Conservation (phyloP, 2,113 vertebrate genomes). For the Origma solitaria region DNA sequence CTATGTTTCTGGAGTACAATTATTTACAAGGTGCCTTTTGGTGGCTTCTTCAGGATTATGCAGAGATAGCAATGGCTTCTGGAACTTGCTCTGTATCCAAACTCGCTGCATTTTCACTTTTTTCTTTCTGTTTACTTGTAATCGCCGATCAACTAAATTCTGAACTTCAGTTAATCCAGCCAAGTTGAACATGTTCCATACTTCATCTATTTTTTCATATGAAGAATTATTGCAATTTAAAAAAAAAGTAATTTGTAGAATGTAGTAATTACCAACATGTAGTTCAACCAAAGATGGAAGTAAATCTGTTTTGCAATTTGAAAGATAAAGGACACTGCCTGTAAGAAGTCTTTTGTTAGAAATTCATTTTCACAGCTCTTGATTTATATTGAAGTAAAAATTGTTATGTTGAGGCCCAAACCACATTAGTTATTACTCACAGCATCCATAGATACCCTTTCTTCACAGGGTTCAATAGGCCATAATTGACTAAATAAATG, state of each 20-base stretch:
- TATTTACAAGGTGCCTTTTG: background rate
- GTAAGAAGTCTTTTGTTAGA: background rate
- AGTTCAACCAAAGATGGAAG: background rate
- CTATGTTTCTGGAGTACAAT: background rate
- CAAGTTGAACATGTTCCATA: slow-evolving; percentile 79
- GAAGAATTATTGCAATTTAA: background rate
- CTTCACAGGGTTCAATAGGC: background rate
- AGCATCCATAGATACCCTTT: background rate
- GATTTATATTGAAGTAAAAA: background rate
- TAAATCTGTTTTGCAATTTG: background rate
- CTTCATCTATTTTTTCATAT: slow-evolving; percentile 76
- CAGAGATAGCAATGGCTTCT: slow-evolving; percentile 67
- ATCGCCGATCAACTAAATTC: slow-evolving; percentile 86
- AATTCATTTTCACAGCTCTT: background rate
- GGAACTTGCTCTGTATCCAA: slow-evolving; percentile 93
- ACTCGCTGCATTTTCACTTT: slow-evolving; percentile 88
- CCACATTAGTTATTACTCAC: background rate
- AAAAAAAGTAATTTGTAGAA: background rate
- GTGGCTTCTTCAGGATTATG: slow-evolving; percentile 15
- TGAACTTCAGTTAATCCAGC: slow-evolving; percentile 88
- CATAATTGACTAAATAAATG: background rate
- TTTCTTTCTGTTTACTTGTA: slow-evolving; percentile 91
- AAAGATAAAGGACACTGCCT: background rate
- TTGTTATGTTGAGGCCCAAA: background rate
- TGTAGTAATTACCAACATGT: background rate